Base-by-base conservation (phyloP, 2,888 invertebrate species). In the Drosophila quasianomalipes region DNA sequence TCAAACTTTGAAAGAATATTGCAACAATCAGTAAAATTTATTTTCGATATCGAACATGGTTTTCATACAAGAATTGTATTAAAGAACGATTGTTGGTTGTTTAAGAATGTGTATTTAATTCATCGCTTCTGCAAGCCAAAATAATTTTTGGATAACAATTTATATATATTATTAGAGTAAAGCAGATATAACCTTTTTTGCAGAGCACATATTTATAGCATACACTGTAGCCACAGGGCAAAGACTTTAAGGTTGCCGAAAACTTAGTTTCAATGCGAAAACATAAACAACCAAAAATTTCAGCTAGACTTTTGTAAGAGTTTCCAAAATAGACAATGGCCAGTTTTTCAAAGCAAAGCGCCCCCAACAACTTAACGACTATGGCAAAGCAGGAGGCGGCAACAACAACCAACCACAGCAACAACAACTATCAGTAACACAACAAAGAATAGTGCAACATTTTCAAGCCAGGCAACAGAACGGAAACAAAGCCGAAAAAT, bases 261-360 rank as follows among this genome's bases (percentile, higher is more conserved):
- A 30, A 58, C 49, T 68, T 58, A 66, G 63, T 64, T 68, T 60
- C 68, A 28, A 49, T 59, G 81, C 67, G 64, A 76, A 81, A 76
- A 60, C 71, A 81, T 71, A 76, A 79, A 81, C 81, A 74, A 82
- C 33, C 62, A 14, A 62, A 55, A 69, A 65, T 69, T 74, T 54
- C 30, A 16, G 16, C 67, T 57, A 66, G 78, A 80, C 72, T 80
- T 76, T 67, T 64, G 71, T 31, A 69, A 79, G 66, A 83, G 76
- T 85, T 83, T 85, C 81, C 74, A 89, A 89, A 89, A 84, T 81
- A 84, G 84, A 84, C 89, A 84, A 80, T 80, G 86, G 71, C 77
- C 51, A 52, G 68, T 57, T 58, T 73, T 69, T 74, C 59, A 73
- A 76, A 70, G 75, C 65, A 49, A 71, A 61, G 81, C 81, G 75